Base-by-base conservation (phyloP, 64 coral and sea anemone genomes). In the Montipora sp. region DNA sequence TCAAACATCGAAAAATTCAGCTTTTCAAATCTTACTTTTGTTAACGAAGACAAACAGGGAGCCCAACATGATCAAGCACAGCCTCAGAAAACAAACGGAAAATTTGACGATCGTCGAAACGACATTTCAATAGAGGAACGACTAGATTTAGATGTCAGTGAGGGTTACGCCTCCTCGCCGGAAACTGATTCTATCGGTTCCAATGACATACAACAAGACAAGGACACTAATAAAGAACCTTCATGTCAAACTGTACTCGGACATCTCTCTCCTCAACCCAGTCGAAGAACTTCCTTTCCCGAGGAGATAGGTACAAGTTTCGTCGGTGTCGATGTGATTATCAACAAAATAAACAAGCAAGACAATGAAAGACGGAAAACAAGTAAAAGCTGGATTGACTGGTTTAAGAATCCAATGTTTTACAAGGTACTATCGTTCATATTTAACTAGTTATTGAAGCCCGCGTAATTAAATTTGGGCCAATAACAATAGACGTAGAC, bases 351-450 rank as follows among this genome's bases (percentile, higher is more conserved):
- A 3, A 71, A 24, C 19, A 20, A 85, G 45, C 65, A 50, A 1
- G 65, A 15, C 19, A 50, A 9, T 61, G 49, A 70, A 44, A 49
- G 8, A 7, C 7, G 45, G 68, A 85, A 85, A 71, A 50, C 82
- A 12, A 85, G 11, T 3, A 85, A 85, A 51, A 85, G 18, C n/a
- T 85, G 82, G 82, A 23, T 19, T 70, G 61, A 72, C 19, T 85
- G 82, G 82, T 85, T 85, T 20, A 85, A 85, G 18, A 85, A 45
- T 85, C 82, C 82, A 50, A 69, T 85, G 61, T 85, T 85, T 46
- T 85, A 85, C 50, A 70, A 85, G 82, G 82, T 85, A 85, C 13
- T 49, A 45, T 63, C 14, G 8, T 12, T 14, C 60, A 63, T 63
- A 15, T 12, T 63, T 16, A 15, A 63, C 3, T 14, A 12, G 8